Evolutionary conservation across 2,797 vertebrate genomes (phyloP).

Genomic region (Tauraco hartlaubi): DNA sequence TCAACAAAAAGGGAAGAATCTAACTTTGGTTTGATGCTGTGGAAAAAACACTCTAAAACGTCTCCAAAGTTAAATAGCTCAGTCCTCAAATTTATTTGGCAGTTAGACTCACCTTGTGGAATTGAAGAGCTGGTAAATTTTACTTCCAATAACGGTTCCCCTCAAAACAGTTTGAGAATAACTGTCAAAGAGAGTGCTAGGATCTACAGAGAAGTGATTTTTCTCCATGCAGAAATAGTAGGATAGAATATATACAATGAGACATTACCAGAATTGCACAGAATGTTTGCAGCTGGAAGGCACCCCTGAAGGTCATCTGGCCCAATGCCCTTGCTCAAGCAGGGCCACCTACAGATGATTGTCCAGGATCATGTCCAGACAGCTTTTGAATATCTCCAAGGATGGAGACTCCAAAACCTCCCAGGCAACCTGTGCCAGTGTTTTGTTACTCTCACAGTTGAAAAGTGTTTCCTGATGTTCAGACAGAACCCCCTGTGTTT

Average conservation of each 20-base stretch:
- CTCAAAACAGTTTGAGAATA: not conserved
- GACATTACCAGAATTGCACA: not conserved
- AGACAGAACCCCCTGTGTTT: too few relatives aligned
- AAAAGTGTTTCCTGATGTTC: too few relatives aligned
- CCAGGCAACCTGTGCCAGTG: too few relatives aligned
- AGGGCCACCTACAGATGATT: not conserved
- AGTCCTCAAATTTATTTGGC: not conserved
- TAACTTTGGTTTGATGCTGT: not conserved
- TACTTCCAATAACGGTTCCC: not conserved
- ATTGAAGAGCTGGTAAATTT: not conserved
- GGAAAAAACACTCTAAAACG: not conserved
- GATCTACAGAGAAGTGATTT: not conserved
- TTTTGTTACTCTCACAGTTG: too few relatives aligned
- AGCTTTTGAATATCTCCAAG: not conserved
- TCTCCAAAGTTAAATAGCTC: not conserved
- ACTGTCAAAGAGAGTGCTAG: not conserved
- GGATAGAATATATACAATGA: not conserved
- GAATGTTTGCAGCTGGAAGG: not conserved
- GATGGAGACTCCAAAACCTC: too few relatives aligned
- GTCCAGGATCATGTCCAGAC: not conserved
- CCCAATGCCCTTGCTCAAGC: not conserved
- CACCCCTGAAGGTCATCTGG: not conserved
- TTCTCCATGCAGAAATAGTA: not conserved
- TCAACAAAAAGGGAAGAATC: not conserved
- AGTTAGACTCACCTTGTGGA: not conserved